Base-by-base conservation (phyloP, 2,888 invertebrate species). In the Eretmocerus hayati region DNA sequence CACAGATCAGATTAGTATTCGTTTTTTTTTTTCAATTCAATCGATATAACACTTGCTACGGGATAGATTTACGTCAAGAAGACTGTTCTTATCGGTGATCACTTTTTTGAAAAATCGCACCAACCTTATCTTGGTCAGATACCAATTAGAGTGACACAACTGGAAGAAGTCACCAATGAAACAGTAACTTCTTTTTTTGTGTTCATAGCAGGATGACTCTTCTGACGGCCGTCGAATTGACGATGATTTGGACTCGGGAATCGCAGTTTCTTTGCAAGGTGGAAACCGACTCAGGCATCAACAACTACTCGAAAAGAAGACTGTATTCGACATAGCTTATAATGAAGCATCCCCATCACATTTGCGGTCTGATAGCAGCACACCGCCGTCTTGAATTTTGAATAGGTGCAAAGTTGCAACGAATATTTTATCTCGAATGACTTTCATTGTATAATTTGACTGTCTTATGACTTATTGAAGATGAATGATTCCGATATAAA, bases 271-370 rank as follows among this genome's bases (percentile, higher is more conserved):
- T 42, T 21, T 61, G 6, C 66, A 62, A 30, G 58, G 62, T 15
- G 58, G 59, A 1, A 59, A 53, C 15, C 64, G 67, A 23, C 46
- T 69, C 9, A 59, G 70, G 5, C 67, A 74, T 55, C 77, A 76
- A 55, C 75, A 75, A 54, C 66, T 77, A 48, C 59, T 79, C 51
- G 90, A 91, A 62, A 93, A 92, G 74, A 91, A 92, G 66, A 92
- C 91, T 66, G 85, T 93, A 22, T 93, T 93, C 64, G 90, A 90
- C 6, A 93, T 93, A 58, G 91, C 91, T 1, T 93, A 92, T 65
- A 89, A 88, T 63, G 91, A 91, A 63, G 88, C 92, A 61, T 86
- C 89, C 58, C 90, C 90, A 1, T 85, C 85, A 62, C 87, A 88
- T 64, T 75, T 90, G 46, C 75, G 86, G 62, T 83, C 88, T 16